A percentile compares a stretch with the other conserved stretches of the same genome.
Evolutionary conservation across 2,888 invertebrate species (phyloP).

Genomic region (Drosophila nr. perissopoda): DNA sequence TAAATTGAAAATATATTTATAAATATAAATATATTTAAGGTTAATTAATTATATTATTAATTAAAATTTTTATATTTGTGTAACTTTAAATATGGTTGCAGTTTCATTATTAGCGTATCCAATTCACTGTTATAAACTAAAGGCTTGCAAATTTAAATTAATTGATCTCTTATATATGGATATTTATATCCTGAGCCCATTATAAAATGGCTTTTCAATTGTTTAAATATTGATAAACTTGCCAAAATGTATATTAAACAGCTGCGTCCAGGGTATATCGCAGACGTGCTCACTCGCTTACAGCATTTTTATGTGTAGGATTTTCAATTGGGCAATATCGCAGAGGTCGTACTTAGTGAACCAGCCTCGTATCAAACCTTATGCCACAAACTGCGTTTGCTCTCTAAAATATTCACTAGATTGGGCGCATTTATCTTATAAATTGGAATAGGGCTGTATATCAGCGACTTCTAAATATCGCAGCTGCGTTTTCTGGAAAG

Average conservation of each 20-base stretch:
- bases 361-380: slow-evolving; percentile 17
- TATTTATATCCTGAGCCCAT: neutral
- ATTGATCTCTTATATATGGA: no score
- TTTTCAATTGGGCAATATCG: neutral
- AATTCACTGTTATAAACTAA: neutral
- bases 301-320: neutral
- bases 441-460: slow-evolving; percentile 26
- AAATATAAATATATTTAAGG: neutral
- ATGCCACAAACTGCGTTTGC: slow-evolving; percentile 19
- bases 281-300: neutral
- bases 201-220: no score
- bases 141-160: neutral
- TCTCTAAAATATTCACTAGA: slow-evolving; percentile 19
- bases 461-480: slow-evolving; percentile 44
- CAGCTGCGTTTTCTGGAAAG: slow-evolving; percentile 37
- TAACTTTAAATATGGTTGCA: neutral
- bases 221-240: neutral
- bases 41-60: neutral
- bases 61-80: neutral
- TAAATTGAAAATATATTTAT: neutral
- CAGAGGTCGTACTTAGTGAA: neutral
- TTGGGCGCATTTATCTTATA: slow-evolving; percentile 38
- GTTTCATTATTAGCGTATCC: neutral
- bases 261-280: neutral
- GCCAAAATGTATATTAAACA: neutral